These are phyloP conservation scores for Didymodactylos carnosus DNA, from an alignment of 2,888 invertebrate genomes.

Conservation along the genomic window DNA sequence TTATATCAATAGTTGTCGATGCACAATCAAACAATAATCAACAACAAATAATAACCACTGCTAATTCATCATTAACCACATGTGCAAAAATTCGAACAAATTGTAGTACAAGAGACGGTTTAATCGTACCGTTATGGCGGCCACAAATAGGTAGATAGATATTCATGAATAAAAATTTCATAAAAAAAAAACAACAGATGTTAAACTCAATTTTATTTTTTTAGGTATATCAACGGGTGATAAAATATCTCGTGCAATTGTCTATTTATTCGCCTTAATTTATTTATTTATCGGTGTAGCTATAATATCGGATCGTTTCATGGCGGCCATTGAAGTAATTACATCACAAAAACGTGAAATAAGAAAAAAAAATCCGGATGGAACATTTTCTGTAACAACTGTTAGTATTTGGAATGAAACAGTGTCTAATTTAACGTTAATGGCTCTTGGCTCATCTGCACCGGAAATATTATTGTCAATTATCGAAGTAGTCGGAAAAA, in stretches of 20 bases:
- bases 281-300: slow-evolving; percentile 97
- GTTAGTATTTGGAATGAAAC: slow-evolving; percentile 95
- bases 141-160: slow-evolving; percentile 52
- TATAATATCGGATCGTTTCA: slow-evolving; percentile 92
- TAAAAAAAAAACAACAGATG: too few species aligned
- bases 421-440: slow-evolving; percentile 86
- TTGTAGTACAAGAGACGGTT: slow-evolving; percentile 40
- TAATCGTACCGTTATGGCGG: slow-evolving; percentile 67
- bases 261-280: slow-evolving; percentile 67
- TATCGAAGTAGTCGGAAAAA: slow-evolving; percentile 85
- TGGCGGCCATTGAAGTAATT: slow-evolving; percentile 97
- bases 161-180: too few species aligned
- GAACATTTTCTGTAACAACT: slow-evolving; percentile 63
- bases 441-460: slow-evolving; percentile 94
- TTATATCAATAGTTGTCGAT: too few species aligned
- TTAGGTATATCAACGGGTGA: slow-evolving; percentile 40
- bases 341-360: slow-evolving; percentile 90
- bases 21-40: too few species aligned
- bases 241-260: slow-evolving; percentile 59
- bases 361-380: slow-evolving; percentile 64
- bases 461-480: slow-evolving; percentile 91
- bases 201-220: too few species aligned
- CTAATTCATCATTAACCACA: neutral
- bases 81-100: neutral
- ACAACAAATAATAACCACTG: too few species aligned